Base-by-base conservation (phyloP, 30 jellyfish, hydroid and myxozoan genomes). In the Hydractinia echinata region DNA sequence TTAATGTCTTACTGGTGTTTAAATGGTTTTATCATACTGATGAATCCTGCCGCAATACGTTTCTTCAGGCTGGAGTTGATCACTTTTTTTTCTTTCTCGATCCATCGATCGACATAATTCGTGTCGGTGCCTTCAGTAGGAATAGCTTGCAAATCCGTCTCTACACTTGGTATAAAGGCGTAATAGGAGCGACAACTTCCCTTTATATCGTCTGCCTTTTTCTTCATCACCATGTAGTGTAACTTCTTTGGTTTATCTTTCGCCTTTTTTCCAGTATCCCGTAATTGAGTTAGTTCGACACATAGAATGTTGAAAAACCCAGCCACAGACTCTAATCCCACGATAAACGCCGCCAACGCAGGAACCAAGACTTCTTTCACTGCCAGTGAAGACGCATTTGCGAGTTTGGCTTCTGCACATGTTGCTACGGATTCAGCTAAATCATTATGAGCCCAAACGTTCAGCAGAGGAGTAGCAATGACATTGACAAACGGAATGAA, bases 401-500 rank as follows among this genome's bases (percentile, higher is more conserved):
- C 61, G 58, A 21, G 53, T 61, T 49, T n/a, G 8, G 71, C 14
- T 51, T 44, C 52, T 58, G 1, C 51, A 14, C 52, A 4, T 16
- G 18, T 62, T 18, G 55, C 70, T 4, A 4, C 19, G 4, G 81
- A 4, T 48, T 49, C 73, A 7, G 10, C 87, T 6, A 62, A 52
- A 52, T 67, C 87, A 4, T 19, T 51, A 19, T 49, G 13, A 14
- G 87, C 80, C 11, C 70, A 53, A 9, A 7, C 51, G 7, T 11
- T n/a, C 66, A 80, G 51, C 51, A 80, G 14, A 13, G 87, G 87
- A 15, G 16, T 0, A 10, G 87, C 87, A 62, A 80, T 62, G 20
- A 67, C 5, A 71, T 73, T 73, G 13, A 82, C 85, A 15, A 71
- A 48, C 5, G 90, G 90, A 5, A 82, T 8, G 55, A 82, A 71